phyloP scores from a whole-genome alignment of 37 sponge, comb jelly and placozoan species.

The Aplysina aerophoba region DNA sequence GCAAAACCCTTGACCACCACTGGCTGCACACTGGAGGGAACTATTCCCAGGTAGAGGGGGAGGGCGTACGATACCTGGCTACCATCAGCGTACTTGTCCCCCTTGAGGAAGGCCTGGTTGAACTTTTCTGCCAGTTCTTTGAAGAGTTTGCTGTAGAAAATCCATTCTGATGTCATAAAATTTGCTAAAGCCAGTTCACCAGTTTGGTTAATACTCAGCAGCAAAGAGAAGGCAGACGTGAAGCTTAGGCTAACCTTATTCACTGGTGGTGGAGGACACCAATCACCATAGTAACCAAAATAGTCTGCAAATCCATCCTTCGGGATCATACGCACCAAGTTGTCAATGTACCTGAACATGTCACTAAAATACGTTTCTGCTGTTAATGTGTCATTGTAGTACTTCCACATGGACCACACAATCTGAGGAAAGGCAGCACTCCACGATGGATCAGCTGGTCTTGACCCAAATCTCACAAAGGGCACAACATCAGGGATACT shows the following conservation, averaged over 20 bases:
- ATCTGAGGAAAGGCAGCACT: constrained; percentile 70
- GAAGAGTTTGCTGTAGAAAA: not conserved
- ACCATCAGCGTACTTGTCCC: constrained; percentile 40
- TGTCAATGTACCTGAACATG: constrained; percentile 30
- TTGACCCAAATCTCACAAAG: constrained; percentile 50
- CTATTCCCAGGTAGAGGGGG: constrained; percentile 50
- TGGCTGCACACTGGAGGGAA: constrained; percentile 24
- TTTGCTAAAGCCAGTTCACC: constrained; percentile 46
- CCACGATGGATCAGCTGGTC: constrained; percentile 82
- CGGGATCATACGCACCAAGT: constrained; percentile 44
- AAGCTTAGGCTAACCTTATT: constrained; percentile 38
- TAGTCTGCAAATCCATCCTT: constrained; percentile 44
- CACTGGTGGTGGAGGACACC: constrained; percentile 72
- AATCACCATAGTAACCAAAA: constrained; percentile 69
- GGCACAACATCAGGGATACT: constrained; percentile 77
- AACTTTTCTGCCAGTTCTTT: constrained; percentile 20
- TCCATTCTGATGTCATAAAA: not conserved
- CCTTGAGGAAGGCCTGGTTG: constrained; percentile 54
- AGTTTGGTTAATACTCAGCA: constrained; percentile 45
- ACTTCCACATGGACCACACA: constrained; percentile 43
- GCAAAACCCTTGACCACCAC: constrained; percentile 32
- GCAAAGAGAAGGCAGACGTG: constrained; percentile 62
- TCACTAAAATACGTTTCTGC: constrained; percentile 28
- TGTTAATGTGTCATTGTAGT: constrained; percentile 31
- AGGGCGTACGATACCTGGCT: constrained; percentile 58